A percentile compares a stretch with the other conserved stretches of the same genome.
These are phyloP conservation scores for Etheostoma nigrum DNA, from an alignment of 2,797 vertebrate species.

Conservation along the genomic window DNA sequence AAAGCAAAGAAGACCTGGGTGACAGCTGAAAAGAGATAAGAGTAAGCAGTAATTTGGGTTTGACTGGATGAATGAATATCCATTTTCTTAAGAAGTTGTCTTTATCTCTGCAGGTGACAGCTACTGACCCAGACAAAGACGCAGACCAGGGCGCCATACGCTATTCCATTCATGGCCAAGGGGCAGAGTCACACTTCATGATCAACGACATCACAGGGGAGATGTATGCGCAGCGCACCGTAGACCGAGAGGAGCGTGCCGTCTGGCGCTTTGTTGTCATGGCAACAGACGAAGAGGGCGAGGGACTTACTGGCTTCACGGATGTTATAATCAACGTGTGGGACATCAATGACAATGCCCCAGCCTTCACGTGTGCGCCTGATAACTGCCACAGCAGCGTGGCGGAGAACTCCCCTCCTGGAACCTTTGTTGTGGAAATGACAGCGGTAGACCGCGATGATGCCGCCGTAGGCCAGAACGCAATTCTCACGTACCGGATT, in stretches of 20 bases:
- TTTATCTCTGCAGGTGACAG: constrained; percentile 86
- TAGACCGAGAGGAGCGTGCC: constrained; percentile 90
- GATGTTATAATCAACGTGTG: constrained; percentile 93
- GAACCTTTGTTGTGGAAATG: constrained; percentile 90
- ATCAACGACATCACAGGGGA: constrained; percentile 92
- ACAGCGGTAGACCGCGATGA: constrained; percentile 79
- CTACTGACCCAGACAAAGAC: constrained; percentile 91
- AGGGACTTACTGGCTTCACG: constrained; percentile 93
- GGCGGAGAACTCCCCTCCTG: constrained; percentile 88
- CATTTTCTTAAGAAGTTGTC: constrained; percentile 44
- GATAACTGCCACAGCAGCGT: constrained; percentile 87
- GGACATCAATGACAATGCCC: constrained; percentile 93
- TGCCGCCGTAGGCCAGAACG: constrained; percentile 88
- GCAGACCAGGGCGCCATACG: constrained; percentile 89
- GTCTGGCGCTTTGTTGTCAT: constrained; percentile 93
- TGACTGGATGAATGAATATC: constrained; percentile 54
- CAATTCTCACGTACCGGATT: constrained; percentile 89
- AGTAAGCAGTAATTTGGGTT: constrained; percentile 51
- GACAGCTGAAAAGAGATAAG: constrained; percentile 57
- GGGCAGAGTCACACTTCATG: constrained; percentile 90
- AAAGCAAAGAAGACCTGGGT: constrained; percentile 28
- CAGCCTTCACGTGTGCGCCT: constrained; percentile 86
- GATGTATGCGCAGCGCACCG: constrained; percentile 89
- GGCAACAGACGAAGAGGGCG: constrained; percentile 92
- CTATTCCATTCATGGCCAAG: constrained; percentile 92